phyloP scores from a whole-genome alignment of 2,113 vertebrate genomes.

The Mirounga angustirostris region DNA sequence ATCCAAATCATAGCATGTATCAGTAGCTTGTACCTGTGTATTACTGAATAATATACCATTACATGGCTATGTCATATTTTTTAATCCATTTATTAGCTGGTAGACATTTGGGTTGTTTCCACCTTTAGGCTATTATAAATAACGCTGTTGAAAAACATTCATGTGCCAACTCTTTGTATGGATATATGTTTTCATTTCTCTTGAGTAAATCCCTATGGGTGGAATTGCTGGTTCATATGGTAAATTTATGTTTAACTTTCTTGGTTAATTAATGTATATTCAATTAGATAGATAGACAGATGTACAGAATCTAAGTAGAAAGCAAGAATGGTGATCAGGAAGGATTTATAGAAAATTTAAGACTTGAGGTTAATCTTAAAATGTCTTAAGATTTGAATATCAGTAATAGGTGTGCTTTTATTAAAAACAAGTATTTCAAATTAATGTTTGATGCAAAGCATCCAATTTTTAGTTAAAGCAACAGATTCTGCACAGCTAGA shows the following conservation, averaged over 20 bases:
- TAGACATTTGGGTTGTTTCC: background rate
- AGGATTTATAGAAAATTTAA: background rate
- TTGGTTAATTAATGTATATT: background rate
- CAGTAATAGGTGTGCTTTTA: background rate
- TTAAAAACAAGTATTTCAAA: constrained; percentile 58
- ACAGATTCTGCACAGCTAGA: background rate
- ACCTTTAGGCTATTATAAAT: background rate
- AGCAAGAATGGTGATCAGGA: background rate
- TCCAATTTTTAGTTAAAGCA: constrained; percentile 10
- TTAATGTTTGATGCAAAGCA: constrained; percentile 1
- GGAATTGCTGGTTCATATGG: background rate
- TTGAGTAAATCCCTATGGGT: background rate
- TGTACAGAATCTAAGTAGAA: background rate
- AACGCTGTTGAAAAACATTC: background rate
- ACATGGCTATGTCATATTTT: background rate
- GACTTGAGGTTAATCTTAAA: background rate
- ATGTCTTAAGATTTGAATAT: background rate
- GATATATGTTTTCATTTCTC: background rate
- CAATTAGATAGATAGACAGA: background rate
- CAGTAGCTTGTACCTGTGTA: background rate
- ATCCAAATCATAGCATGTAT: background rate
- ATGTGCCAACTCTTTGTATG: background rate
- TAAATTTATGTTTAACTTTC: constrained; percentile 26
- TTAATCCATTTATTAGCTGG: background rate
- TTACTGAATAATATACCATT: background rate